phyloP scores from a whole-genome alignment of 2,113 vertebrate genomes.

The Nettapus auritus region DNA sequence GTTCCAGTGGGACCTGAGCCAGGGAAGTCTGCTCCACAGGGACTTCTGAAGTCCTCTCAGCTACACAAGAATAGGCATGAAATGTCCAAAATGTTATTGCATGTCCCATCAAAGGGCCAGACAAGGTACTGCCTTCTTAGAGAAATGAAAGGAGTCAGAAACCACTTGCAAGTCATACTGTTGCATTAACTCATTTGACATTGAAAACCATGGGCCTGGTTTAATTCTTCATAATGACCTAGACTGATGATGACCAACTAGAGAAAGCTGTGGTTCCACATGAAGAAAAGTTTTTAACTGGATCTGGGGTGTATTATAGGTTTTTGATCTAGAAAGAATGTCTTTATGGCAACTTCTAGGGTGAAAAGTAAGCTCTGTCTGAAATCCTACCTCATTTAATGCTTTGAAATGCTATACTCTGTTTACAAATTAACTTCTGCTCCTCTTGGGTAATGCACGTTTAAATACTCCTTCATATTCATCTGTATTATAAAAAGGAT shows the following conservation, averaged over 20 bases:
- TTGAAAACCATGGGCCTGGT: background rate
- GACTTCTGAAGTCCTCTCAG: background rate
- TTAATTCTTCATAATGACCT: background rate
- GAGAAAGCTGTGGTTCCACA: background rate
- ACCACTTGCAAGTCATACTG: background rate
- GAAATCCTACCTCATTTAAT: background rate
- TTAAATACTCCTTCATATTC: background rate
- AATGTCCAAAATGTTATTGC: background rate
- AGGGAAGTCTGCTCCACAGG: background rate
- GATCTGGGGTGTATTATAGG: background rate
- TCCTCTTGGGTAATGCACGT: background rate
- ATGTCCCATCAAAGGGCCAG: background rate
- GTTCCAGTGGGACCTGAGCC: background rate
- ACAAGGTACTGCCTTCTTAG: background rate
- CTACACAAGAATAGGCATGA: background rate
- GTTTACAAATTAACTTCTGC: conserved; percentile 18
- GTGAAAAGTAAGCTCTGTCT: background rate
- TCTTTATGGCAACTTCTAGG: background rate
- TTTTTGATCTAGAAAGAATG: background rate
- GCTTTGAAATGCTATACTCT: conserved; percentile 25
- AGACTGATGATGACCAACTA: rapidly evolving
- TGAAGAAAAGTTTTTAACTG: background rate
- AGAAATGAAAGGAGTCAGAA: rapidly evolving
- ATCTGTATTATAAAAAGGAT: conserved; percentile 10
- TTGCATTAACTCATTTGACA: background rate